Conservation (phyloP, 2,113 vertebrate genomes). For the Sakesphorus luctuosus region DNA sequence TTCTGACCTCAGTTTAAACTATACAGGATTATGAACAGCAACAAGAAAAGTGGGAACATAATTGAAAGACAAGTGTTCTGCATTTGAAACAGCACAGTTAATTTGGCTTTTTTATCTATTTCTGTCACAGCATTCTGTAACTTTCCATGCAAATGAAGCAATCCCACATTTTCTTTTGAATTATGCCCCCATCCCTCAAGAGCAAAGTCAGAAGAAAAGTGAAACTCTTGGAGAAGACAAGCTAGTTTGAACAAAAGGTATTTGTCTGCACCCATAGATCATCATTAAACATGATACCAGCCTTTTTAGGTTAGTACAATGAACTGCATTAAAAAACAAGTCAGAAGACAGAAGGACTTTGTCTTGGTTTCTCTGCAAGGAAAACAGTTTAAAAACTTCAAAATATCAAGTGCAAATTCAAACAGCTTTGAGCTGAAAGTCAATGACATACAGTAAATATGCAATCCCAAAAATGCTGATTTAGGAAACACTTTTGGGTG, state of each 20-base stretch:
- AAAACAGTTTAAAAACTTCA: neutral
- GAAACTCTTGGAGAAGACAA: neutral
- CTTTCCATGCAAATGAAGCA: neutral
- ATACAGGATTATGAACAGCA: neutral
- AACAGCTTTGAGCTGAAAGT: slow-evolving; percentile 44
- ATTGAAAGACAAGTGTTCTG: neutral
- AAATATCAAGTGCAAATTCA: slow-evolving; percentile 16
- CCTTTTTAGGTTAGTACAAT: neutral
- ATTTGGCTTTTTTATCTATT: neutral
- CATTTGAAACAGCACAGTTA: neutral
- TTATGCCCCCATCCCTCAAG: neutral
- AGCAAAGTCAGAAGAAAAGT: neutral
- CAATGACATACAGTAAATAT: slow-evolving; percentile 24
- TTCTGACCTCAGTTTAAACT: slow-evolving; percentile 18
- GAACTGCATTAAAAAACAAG: neutral
- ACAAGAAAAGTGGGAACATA: neutral
- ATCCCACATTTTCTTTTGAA: neutral
- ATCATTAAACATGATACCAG: neutral
- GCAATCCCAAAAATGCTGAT: neutral
- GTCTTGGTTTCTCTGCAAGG: neutral
- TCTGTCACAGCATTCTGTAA: neutral
- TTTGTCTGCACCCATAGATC: neutral
- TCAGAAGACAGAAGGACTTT: neutral
- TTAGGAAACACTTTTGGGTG: slow-evolving; percentile 30
- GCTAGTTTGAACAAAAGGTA: neutral